Percentiles rank a stretch among this genome's conserved stretches.
Evolutionary conservation across 2,797 vertebrate species (phyloP).

Genomic region (Rhinichthys osculus): DNA sequence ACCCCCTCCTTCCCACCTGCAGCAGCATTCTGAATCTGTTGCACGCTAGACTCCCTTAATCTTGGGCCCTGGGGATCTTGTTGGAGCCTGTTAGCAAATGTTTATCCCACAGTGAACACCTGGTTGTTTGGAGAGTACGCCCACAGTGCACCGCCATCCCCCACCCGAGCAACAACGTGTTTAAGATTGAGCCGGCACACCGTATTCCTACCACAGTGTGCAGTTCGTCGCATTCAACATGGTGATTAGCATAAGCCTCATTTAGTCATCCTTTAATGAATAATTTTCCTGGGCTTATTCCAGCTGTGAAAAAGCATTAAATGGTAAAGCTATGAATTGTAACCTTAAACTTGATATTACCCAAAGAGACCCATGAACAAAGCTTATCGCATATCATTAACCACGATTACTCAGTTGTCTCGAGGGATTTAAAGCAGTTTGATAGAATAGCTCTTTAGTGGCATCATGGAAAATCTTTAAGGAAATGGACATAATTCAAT

Average conservation of each 20-base stretch:
- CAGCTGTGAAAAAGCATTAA: slow-evolving; percentile 22
- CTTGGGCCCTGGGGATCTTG: slow-evolving; percentile 62
- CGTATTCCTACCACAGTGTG: slow-evolving; percentile 11
- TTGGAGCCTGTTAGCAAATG: slow-evolving; percentile 57
- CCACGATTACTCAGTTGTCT: slow-evolving; percentile 19
- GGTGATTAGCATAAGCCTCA: slow-evolving; percentile 42
- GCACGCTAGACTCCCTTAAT: slow-evolving; percentile 59
- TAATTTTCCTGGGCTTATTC: slow-evolving; percentile 40
- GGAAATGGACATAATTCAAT: background rate
- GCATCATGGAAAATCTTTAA: slow-evolving; percentile 3
- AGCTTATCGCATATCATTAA: slow-evolving; percentile 34
- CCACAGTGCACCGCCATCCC: slow-evolving; percentile 48
- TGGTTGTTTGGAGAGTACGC: slow-evolving; percentile 59
- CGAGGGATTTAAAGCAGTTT: slow-evolving; percentile 34
- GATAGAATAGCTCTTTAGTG: slow-evolving; percentile 27
- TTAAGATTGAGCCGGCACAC: slow-evolving; percentile 44
- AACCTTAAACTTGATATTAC: slow-evolving; percentile 35
- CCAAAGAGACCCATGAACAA: slow-evolving; percentile 17
- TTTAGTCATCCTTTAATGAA: slow-evolving; percentile 44
- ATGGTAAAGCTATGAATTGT: slow-evolving; percentile 24
- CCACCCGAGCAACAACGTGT: slow-evolving; percentile 18
- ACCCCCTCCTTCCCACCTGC: slow-evolving; percentile 43
- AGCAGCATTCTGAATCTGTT: slow-evolving; percentile 50
- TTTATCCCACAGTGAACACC: slow-evolving; percentile 66
- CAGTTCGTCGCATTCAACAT: slow-evolving; percentile 16